Percentiles rank a stretch among this genome's conserved stretches.
Conservation (phyloP, 2,113 vertebrate species). For the Halcyon senegalensis region DNA sequence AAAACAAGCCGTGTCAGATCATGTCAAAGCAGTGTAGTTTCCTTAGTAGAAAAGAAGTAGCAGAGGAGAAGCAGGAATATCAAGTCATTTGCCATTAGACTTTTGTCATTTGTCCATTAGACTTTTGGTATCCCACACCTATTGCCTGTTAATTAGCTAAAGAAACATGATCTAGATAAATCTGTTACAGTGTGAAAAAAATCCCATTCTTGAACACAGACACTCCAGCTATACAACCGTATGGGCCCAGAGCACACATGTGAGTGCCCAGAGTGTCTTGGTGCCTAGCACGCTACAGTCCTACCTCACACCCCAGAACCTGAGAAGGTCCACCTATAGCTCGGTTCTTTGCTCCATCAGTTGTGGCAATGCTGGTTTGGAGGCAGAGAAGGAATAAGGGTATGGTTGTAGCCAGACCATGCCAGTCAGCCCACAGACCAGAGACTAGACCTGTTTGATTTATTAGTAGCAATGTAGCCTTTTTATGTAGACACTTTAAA, state of each 20-base stretch:
- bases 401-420: background rate
- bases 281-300: background rate
- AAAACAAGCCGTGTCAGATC: background rate
- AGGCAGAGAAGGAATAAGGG: background rate
- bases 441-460: background rate
- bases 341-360: background rate
- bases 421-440: background rate
- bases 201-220: background rate
- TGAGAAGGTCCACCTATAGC: background rate
- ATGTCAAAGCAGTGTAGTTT: background rate
- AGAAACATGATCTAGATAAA: background rate
- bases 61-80: background rate
- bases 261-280: accelerated
- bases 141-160: background rate
- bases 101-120: background rate
- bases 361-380: background rate
- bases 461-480: background rate
- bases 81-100: background rate
- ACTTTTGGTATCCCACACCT: background rate
- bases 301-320: accelerated
- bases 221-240: background rate
- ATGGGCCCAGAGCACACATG: no score
- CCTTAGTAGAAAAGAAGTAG: background rate
- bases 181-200: background rate
- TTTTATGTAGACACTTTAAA: background rate